Conservation (phyloP, 2,888 invertebrate genomes). For the Pristionchus maxplancki region DNA sequence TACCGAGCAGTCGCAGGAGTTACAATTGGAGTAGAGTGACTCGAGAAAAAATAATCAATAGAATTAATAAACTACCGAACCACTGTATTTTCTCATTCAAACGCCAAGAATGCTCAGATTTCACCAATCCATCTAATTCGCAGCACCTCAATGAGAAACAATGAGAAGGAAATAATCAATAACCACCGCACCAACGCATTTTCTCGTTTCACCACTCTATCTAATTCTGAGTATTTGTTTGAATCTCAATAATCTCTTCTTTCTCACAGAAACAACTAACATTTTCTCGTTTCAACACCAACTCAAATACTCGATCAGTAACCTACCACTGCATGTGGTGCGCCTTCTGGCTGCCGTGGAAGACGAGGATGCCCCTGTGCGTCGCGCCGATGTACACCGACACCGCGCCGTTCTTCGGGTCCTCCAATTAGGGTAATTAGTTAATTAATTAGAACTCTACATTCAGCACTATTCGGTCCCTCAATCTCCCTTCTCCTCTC, state of each 20-base stretch:
- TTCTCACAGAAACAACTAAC: background rate
- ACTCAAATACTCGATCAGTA: background rate
- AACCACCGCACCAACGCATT: too few species aligned
- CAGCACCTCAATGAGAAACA: too few species aligned
- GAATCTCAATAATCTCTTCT: too few species aligned
- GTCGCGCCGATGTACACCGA: slow-evolving; percentile 95
- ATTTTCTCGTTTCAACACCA: background rate
- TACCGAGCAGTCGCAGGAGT: too few species aligned
- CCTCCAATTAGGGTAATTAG: slow-evolving; percentile 81
- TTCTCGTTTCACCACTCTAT: background rate
- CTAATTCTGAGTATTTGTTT: too few species aligned
- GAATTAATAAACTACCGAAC: too few species aligned
- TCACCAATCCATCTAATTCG: too few species aligned
- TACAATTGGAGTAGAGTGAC: too few species aligned
- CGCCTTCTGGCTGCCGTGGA: slow-evolving; percentile 92
- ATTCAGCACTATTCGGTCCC: background rate
- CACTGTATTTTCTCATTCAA: too few species aligned
- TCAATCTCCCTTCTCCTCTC: background rate
- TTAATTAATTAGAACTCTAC: background rate
- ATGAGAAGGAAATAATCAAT: too few species aligned
- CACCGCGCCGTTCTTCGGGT: slow-evolving; percentile 87
- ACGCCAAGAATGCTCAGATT: too few species aligned
- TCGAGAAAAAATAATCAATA: too few species aligned
- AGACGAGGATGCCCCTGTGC: slow-evolving; percentile 94
- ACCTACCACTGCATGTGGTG: slow-evolving; percentile 93